Evolutionary conservation across 1,140 invertebrate species (phyloP).

Genomic region (Armadillidium nasatum): DNA sequence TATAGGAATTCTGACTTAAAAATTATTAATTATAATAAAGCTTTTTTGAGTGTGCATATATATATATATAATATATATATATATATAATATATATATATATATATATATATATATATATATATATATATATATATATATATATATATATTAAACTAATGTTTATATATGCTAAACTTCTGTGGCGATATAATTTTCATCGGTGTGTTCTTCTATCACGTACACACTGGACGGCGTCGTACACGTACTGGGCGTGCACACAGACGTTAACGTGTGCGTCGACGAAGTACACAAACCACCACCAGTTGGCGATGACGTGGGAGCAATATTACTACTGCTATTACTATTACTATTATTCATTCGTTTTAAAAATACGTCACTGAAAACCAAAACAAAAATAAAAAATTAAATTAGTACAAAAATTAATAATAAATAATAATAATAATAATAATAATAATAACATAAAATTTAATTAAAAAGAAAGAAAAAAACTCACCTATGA

Average conservation of each 20-base stretch:
- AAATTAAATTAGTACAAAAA: too few species aligned
- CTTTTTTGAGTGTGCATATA: not conserved
- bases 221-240: conserved; percentile 51
- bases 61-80: conserved; percentile 26
- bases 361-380: conserved; percentile 54
- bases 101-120: too few species aligned
- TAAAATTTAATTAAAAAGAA: too few species aligned
- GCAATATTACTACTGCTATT: too few species aligned
- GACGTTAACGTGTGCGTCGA: conserved; percentile 41
- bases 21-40: not conserved
- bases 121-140: conserved; percentile 1
- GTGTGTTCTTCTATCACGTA: conserved; percentile 64
- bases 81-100: conserved; percentile 24
- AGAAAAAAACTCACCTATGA: conserved; percentile 41
- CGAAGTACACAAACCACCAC: conserved; percentile 28
- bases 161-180: conserved; percentile 56
- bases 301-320: not conserved
- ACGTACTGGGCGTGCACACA: conserved; percentile 38
- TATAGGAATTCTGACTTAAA: not conserved
- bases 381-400: conserved; percentile 44
- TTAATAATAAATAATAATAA: too few species aligned
- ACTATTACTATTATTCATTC: conserved; percentile 47
- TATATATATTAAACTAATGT: not conserved
- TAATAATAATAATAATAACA: too few species aligned
- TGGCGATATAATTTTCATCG: conserved; percentile 55